A percentile compares a stretch with the other conserved stretches of the same genome.
These are phyloP conservation scores for Paralinhomoeus sp. DNA, from an alignment of 2,888 invertebrate genomes.

Conservation along the genomic window DNA sequence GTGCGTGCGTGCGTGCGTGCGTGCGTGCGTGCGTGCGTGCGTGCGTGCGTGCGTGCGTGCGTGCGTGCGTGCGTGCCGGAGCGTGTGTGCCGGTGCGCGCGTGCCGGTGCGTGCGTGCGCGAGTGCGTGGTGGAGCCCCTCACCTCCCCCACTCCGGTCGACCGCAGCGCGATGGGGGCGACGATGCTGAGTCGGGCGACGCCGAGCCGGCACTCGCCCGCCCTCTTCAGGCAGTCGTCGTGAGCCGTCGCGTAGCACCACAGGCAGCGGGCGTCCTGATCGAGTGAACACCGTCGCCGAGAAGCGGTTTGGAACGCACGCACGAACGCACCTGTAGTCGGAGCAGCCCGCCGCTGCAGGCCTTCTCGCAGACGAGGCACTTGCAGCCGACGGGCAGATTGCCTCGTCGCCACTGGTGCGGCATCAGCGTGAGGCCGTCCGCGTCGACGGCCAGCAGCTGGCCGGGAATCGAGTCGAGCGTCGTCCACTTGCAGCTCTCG, in stretches of 20 bases:
- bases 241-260: constrained; percentile 68
- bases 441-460: constrained; percentile 4
- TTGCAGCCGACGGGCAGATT: constrained; percentile 81
- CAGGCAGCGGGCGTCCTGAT: constrained; percentile 88
- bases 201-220: constrained; percentile 67
- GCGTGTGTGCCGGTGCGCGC: too few species aligned
- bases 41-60: too few species aligned
- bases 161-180: constrained; percentile 57
- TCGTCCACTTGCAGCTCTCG: constrained; percentile 92
- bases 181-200: constrained; percentile 71
- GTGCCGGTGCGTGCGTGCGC: too few species aligned
- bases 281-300: too few species aligned
- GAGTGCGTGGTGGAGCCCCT: too few species aligned
- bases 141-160: background rate
- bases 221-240: constrained; percentile 26
- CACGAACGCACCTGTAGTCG: too few species aligned
- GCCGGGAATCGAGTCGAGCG: constrained; percentile 51
- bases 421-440: constrained; percentile 39
- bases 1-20: too few species aligned
- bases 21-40: too few species aligned
- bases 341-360: constrained; percentile 83
- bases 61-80: too few species aligned
- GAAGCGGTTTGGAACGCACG: too few species aligned
- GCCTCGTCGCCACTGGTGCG: constrained; percentile 94
- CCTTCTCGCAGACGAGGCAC: constrained; percentile 76